A percentile compares a stretch with the other conserved stretches of the same genome.
Conservation (phyloP, 1,140 invertebrate genomes). For the Proctacanthus coquilletti region DNA sequence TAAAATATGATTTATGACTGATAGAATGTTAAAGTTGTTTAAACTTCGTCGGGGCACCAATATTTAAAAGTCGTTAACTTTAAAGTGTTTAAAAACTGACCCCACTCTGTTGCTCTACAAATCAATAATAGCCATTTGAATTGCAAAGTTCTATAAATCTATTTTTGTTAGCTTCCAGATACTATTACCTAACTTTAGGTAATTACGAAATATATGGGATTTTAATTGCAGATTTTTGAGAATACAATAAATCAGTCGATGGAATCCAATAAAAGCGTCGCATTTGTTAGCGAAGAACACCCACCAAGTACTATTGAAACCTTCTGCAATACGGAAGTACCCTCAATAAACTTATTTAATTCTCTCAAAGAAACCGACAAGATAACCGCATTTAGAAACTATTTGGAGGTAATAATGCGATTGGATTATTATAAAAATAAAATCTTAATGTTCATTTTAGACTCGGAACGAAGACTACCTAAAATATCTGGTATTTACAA, state of each 20-base stretch:
- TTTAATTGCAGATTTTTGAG: too few species aligned
- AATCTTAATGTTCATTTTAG: background rate
- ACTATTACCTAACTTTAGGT: too few species aligned
- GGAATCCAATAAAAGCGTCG: slow-evolving; percentile 12
- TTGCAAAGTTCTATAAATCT: too few species aligned
- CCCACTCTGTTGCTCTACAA: too few species aligned
- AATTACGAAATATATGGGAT: too few species aligned
- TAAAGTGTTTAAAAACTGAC: too few species aligned
- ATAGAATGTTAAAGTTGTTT: too few species aligned
- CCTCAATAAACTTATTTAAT: slow-evolving; percentile 19
- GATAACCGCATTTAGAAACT: slow-evolving; percentile 22
- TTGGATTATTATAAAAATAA: background rate
- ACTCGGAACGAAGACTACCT: slow-evolving; percentile 27
- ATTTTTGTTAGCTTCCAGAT: too few species aligned
- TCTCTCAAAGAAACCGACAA: slow-evolving; percentile 15
- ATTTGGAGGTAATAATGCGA: slow-evolving; percentile 18
- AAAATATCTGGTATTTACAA: slow-evolving; percentile 32
- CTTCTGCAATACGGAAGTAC: slow-evolving; percentile 21
- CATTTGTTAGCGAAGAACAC: slow-evolving; percentile 2
- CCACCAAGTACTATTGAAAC: slow-evolving; percentile 12
- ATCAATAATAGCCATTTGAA: too few species aligned
- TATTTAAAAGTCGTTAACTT: too few species aligned
- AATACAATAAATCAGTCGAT: slow-evolving; percentile 2
- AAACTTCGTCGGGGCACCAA: too few species aligned
- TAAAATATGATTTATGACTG: background rate